Base-by-base conservation (phyloP, 1,140 invertebrate species). In the Polypedilum pembai region DNA sequence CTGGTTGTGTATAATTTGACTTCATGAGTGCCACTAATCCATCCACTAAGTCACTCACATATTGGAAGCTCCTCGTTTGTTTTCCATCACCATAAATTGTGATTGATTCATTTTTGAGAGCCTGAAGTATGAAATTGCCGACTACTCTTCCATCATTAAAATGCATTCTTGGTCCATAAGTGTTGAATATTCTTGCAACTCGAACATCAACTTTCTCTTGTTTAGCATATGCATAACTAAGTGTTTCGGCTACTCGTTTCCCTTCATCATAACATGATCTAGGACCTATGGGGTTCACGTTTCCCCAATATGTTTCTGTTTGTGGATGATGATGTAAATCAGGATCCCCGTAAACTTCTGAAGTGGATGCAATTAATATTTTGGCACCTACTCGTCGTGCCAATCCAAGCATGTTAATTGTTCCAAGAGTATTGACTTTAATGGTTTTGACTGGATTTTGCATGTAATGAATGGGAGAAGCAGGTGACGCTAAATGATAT, bases 381-480 rank as follows among this genome's bases (percentile, higher is more conserved):
- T 90, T 91, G 21, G 97, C 98, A 79, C 94, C 92, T 20, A 98
- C 94, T 78, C 98, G 86, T 82, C 97, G 94, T 0, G 96, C 96
- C 75, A 99, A 83, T 74, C 96, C 97, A 76, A 99, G 85, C 87
- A 99, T 94, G 85, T 99, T 99, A 76, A 99, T 98, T n/a, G 98
- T 99, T 45, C 81, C 81, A 77, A 99, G 87, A 17, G 96, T 98
- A 83, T 99, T 99, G 1, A 98, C 99, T 83, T 99, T 99, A 75
- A 99, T 96, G 18, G 98, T 99, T 85, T 99, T 99, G 0, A 99
- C 97, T 41, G 98, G 98, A 87, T 99, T 99, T 78, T 95, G 92
- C 98, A 99, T 99, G 80, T 99, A 99, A 85, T 99, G 97, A 1
- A 96, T 96, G 69, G 98, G 98, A 78, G 95, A 98, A 3, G 98